These are phyloP conservation scores for Brenthis hecate DNA, from an alignment of 2,888 invertebrate species.

Conservation along the genomic window DNA sequence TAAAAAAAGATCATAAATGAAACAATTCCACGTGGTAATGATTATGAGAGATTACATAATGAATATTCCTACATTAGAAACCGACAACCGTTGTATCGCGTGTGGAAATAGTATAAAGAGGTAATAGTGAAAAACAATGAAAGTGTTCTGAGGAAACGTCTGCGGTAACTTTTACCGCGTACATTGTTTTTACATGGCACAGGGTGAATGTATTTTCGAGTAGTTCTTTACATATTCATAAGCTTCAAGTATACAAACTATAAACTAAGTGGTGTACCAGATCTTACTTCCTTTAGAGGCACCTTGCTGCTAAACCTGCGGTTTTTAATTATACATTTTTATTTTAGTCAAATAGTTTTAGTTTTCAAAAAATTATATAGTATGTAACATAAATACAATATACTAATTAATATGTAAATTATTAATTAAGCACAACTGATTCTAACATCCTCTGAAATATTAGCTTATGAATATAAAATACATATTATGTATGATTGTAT, in stretches of 20 bases:
- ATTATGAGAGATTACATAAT: constrained; percentile 12
- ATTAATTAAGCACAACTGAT: too few relatives aligned
- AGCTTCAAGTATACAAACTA: neutral
- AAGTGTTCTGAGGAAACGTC: constrained; percentile 33
- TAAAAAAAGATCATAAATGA: neutral
- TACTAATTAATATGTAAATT: too few relatives aligned
- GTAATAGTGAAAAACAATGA: constrained; percentile 34
- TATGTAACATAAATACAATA: too few relatives aligned
- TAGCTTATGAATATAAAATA: too few relatives aligned
- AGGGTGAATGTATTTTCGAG: constrained; percentile 21
- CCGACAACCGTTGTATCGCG: constrained; percentile 22
- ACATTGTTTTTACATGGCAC: constrained; percentile 5
- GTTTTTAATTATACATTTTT: too few relatives aligned
- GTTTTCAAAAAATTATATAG: too few relatives aligned
- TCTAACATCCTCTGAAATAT: too few relatives aligned
- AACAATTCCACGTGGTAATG: constrained; percentile 11
- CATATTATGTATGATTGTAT: too few relatives aligned
- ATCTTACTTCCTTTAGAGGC: neutral
- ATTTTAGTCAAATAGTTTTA: too few relatives aligned
- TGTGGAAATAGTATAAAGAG: constrained; percentile 27
- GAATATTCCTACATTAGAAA: constrained; percentile 1
- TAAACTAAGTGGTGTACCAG: neutral
- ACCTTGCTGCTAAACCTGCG: neutral
- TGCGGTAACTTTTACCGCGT: constrained; percentile 26
- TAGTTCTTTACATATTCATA: constrained; percentile 16